Base-by-base conservation (phyloP, 2,797 vertebrate species). In the Gallinago solitaria region DNA sequence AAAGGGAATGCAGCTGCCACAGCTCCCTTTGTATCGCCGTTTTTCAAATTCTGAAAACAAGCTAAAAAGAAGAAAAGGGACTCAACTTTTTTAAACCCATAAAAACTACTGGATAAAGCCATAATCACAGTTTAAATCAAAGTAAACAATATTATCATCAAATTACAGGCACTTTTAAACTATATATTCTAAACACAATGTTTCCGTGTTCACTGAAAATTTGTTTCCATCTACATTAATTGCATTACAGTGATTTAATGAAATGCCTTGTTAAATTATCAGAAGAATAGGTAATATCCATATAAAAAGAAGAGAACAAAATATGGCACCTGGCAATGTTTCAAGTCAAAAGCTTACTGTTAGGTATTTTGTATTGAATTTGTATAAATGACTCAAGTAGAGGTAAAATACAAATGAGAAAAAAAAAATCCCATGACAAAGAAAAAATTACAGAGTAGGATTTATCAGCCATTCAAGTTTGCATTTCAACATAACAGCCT, bases 31-130 rank as follows among this genome's bases (percentile, higher is more conserved):
- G 86, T 94, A 88, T 76, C 43, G 89, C 74, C 28, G 16, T 84
- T 96, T 95, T 96, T 97, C 93, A 94, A 92, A 96, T 92, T 96
- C 96, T 94, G 89, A 95, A 97, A 95, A 96, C 93, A 95, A 93
- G 63, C 73, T 92, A 90, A 93, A 90, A 94, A 70, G 87, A 45
- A 93, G 82, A 95, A 95, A 94, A 95, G 65, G 28, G 74, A 93
- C 81, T 94, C 84, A 94, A 92, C 86, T 90, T 95, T 95, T 92
- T 79, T 57, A 95, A 93, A 95, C 24, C 60, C 48, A 53, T 70
- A 83, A 89, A 93, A 97, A 84, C 63, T 88, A 70, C 69, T 59
- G 75, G 67, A 84, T 79, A 92, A 95, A 93, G 79, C 59, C 69
- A 91, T 25, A 86, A 92, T 85, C 75, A 56, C 39, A 37, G 74